phyloP scores from a whole-genome alignment of 2,113 vertebrate species.

The Mohoua ochrocephala region DNA sequence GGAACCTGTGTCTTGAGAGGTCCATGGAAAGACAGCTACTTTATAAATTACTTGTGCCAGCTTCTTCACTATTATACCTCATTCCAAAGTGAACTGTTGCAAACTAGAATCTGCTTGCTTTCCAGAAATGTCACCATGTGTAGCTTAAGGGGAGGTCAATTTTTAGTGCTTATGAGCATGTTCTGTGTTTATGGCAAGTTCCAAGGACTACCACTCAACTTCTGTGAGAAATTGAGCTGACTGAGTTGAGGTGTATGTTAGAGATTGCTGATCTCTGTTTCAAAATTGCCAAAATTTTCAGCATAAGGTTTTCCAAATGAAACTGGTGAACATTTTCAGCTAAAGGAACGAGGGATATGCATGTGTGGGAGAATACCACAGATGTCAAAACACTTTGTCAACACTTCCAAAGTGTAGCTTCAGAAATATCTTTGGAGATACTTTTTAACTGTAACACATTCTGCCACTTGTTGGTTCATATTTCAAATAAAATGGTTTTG shows the following conservation, averaged over 20 bases:
- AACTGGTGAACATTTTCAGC: not conserved
- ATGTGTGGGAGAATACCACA: not conserved
- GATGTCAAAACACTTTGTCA: not conserved
- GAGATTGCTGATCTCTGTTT: not conserved
- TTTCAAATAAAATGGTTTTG: not conserved
- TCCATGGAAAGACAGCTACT: not conserved
- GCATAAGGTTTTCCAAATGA: not conserved
- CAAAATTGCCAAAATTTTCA: not conserved
- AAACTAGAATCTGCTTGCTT: not conserved
- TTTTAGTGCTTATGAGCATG: not conserved
- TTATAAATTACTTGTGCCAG: not conserved
- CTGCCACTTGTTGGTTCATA: not conserved
- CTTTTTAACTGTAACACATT: not conserved
- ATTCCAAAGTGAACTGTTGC: not conserved
- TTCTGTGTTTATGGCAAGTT: not conserved
- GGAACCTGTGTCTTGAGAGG: not conserved
- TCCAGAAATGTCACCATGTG: not conserved
- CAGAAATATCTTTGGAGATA: not conserved
- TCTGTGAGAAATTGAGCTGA: not conserved
- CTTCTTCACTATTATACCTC: not conserved
- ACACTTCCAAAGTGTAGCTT: not conserved
- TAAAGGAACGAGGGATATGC: not conserved
- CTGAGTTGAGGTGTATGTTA: not conserved
- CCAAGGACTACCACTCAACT: not conserved
- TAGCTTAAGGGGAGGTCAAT: not conserved